These are phyloP conservation scores for Ochlodes sylvanus DNA, from an alignment of 2,888 invertebrate species.

Conservation along the genomic window DNA sequence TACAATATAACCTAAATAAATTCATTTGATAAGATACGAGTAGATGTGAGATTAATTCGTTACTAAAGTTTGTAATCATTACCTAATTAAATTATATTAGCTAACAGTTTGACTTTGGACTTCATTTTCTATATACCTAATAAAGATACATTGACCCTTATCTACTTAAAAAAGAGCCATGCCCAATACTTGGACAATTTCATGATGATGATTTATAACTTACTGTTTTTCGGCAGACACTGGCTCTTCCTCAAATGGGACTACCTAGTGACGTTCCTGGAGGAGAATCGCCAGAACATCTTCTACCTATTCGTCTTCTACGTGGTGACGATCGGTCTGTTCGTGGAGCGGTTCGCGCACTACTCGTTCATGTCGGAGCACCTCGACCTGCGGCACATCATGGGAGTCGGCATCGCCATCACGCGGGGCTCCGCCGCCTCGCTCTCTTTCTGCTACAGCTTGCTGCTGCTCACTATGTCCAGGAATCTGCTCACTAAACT, in stretches of 20 bases:
- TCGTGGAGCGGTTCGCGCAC: slow-evolving; percentile 97
- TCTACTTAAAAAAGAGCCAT: no score
- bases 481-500: slow-evolving; percentile 95
- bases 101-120: no score
- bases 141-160: no score
- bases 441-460: slow-evolving; percentile 96
- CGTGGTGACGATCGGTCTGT: slow-evolving; percentile 96
- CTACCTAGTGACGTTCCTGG: slow-evolving; percentile 94
- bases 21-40: no score
- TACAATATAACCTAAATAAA: slow-evolving; percentile 44
- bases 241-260: slow-evolving; percentile 93
- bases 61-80: no score
- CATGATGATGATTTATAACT: neutral
- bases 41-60: no score
- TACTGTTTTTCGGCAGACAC: slow-evolving; percentile 71
- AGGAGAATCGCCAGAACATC: slow-evolving; percentile 98
- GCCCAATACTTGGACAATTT: no score
- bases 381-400: slow-evolving; percentile 96
- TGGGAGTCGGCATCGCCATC: slow-evolving; percentile 98
- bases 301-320: slow-evolving; percentile 98
- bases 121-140: no score
- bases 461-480: slow-evolving; percentile 96
- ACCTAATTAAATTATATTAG: no score
- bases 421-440: slow-evolving; percentile 97
- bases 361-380: slow-evolving; percentile 99